Evolutionary conservation across 2,888 invertebrate genomes (phyloP).

Genomic region (Tetranychus piercei): DNA sequence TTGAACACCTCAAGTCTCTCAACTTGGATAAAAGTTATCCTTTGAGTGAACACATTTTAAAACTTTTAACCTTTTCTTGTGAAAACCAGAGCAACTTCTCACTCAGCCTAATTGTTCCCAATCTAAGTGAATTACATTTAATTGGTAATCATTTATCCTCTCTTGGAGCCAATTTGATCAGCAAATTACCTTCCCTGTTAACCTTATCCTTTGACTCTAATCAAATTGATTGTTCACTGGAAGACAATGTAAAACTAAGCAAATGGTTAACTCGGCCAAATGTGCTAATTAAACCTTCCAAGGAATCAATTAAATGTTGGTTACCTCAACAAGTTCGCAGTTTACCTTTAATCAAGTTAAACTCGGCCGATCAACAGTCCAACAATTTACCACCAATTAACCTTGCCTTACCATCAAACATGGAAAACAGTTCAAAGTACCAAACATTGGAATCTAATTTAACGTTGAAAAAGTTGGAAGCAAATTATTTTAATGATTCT

Average conservation of each 20-base stretch:
- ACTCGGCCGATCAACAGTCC: neutral
- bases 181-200: neutral
- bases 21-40: neutral
- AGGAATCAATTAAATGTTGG: neutral
- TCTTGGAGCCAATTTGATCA: neutral
- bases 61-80: neutral
- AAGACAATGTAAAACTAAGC: neutral
- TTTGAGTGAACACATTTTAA: neutral
- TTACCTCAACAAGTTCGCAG: neutral
- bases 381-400: neutral
- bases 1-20: neutral
- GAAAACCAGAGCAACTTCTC: neutral
- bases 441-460: too few species aligned
- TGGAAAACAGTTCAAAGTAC: neutral
- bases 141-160: neutral
- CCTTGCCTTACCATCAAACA: neutral
- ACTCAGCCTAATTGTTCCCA: neutral
- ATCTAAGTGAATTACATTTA: neutral
- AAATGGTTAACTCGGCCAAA: neutral
- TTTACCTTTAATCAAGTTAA: neutral
- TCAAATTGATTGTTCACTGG: neutral
- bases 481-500: neutral
- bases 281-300: neutral
- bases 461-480: too few species aligned
- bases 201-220: neutral